These are phyloP conservation scores for Cabera pusaria DNA, from an alignment of 2,888 invertebrate genomes.

Conservation along the genomic window DNA sequence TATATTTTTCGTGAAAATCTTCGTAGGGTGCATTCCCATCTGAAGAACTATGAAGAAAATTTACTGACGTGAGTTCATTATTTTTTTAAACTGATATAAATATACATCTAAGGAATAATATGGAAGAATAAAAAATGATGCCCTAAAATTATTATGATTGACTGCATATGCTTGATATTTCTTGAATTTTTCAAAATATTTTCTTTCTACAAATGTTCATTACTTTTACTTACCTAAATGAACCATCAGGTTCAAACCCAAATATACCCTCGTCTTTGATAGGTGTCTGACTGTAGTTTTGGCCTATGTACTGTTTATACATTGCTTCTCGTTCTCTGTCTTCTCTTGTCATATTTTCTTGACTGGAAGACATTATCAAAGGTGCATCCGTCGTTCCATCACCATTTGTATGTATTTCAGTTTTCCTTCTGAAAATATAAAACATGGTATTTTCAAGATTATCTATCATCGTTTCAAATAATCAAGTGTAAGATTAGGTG, in stretches of 20 bases:
- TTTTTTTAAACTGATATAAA: too few relatives aligned
- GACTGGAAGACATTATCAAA: constrained; percentile 83
- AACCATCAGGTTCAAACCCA: constrained; percentile 78
- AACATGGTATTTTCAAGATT: too few relatives aligned
- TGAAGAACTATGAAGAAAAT: constrained; percentile 82
- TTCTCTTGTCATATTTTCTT: constrained; percentile 84
- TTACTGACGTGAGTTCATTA: constrained; percentile 54
- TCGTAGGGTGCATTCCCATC: constrained; percentile 85
- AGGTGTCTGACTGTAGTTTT: constrained; percentile 82
- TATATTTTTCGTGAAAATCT: constrained; percentile 92
- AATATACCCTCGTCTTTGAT: constrained; percentile 84
- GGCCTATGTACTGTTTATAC: constrained; percentile 66
- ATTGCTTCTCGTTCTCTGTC: constrained; percentile 72
- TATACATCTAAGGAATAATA: too few relatives aligned
- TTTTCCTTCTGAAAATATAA: constrained; percentile 68
- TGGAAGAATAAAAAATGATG: too few relatives aligned
- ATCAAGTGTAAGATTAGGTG: too few relatives aligned
- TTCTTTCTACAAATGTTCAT: too few relatives aligned
- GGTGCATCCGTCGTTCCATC: constrained; percentile 77
- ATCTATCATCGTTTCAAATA: too few relatives aligned
- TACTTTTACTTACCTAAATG: constrained; percentile 66
- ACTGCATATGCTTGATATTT: too few relatives aligned
- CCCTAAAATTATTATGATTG: too few relatives aligned
- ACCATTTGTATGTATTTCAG: constrained; percentile 61
- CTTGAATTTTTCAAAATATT: too few relatives aligned